phyloP scores from a whole-genome alignment of 2,113 vertebrate genomes.

The Rynchops niger region DNA sequence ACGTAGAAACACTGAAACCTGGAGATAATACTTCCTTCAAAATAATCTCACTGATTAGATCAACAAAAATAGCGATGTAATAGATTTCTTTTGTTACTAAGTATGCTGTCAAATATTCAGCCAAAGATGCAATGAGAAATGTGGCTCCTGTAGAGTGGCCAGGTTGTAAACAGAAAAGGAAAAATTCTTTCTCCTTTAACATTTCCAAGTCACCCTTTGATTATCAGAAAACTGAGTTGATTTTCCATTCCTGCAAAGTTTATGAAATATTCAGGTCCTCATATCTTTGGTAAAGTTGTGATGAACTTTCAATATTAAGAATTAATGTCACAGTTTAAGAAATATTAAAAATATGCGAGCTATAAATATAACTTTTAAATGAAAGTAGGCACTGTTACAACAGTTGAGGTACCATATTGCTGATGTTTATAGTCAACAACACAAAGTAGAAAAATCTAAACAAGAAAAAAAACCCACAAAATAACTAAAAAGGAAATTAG shows the following conservation, averaged over 20 bases:
- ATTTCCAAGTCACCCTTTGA: neutral
- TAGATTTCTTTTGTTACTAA: neutral
- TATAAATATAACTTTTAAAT: neutral
- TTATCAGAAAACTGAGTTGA: neutral
- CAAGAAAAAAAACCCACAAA: neutral
- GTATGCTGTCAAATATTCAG: neutral
- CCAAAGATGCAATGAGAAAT: neutral
- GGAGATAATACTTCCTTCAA: neutral
- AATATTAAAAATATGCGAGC: neutral
- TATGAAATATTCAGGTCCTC: neutral
- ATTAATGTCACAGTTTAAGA: neutral
- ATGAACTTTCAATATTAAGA: neutral
- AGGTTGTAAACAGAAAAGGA: neutral
- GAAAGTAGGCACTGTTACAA: neutral
- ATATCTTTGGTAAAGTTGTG: neutral
- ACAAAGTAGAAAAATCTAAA: neutral
- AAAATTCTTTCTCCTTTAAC: neutral
- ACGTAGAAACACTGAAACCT: neutral
- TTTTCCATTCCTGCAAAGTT: neutral
- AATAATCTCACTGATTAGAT: neutral
- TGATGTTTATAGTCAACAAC: neutral
- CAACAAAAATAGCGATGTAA: neutral
- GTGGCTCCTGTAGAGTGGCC: neutral
- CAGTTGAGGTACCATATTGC: neutral
- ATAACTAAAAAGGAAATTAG: neutral